Base-by-base conservation (phyloP, 2,888 invertebrate genomes). In the Schizaphis graminum region DNA sequence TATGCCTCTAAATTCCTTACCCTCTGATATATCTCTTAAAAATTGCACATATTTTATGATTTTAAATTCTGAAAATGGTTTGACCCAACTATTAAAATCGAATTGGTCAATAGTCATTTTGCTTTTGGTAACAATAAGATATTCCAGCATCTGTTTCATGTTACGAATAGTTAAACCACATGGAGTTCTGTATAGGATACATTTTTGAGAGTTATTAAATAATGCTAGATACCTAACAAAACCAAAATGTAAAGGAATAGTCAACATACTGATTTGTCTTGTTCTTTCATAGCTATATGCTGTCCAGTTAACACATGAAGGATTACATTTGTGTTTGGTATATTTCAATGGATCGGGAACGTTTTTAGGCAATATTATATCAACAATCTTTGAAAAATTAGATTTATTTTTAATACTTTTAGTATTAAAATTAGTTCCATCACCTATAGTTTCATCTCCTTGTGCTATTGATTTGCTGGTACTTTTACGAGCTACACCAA, bases 61-160 rank as follows among this genome's bases (percentile, higher is more conserved):
- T 77, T 97, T 97, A 95, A 98, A 99, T 96, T 99, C 98, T 0
- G 98, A 98, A 77, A 98, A 96, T 95, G 98, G 98, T 95, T 98
- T 97, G 0, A 99, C 97, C 95, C 97, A 97, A 90, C 97, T 96
- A 95, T 98, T 97, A 96, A 98, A 99, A 96, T 98, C 98, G 96
- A 99, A 99, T 95, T 98, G 96, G 95, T 99, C 99, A 0, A 99
- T 98, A 88, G 98, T 97, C 96, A 99, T 97, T 24, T 97, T 97
- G 94, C 97, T 97, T 10, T 97, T 96, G 0, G 98, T 97, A 5
- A 96, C 95, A 3, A 97, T 96, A 91, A 99, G 96, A 96, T 98
- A 99, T 0, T 96, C 95, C 95, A 98, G 98, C 41, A 99, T 96
- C 95, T 98, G 98, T 26, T 96, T 96, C 96, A 98, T 96, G 95